Conservation (phyloP, 2,113 vertebrate genomes). For the Urocitellus parryii region DNA sequence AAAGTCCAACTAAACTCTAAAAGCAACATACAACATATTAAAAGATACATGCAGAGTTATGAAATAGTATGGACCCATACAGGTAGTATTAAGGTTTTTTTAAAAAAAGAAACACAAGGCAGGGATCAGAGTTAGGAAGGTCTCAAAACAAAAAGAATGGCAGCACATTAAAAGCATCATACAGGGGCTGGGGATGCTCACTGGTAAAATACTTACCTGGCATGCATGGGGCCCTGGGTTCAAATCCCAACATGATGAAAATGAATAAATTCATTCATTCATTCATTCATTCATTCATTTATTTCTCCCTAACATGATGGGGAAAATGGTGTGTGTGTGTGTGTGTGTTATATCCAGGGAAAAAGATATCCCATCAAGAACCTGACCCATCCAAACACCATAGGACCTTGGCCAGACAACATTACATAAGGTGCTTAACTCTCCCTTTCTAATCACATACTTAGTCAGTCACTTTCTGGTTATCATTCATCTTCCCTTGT, state of each 20-base stretch:
- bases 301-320: too few relatives aligned
- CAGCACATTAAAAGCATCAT: background rate
- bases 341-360: background rate
- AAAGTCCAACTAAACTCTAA: constrained; percentile 8
- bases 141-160: constrained; percentile 10
- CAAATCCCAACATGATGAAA: too few relatives aligned
- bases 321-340: too few relatives aligned
- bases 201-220: too few relatives aligned
- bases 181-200: background rate
- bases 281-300: too few relatives aligned
- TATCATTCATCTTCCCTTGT: background rate
- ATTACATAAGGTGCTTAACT: constrained; percentile 21
- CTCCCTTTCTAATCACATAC: constrained; percentile 5
- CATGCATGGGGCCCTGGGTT: too few relatives aligned
- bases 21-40: background rate
- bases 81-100: background rate
- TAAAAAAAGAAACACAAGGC: background rate
- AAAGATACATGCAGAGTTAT: background rate
- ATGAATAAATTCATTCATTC: too few relatives aligned
- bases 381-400: background rate
- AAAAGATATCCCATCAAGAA: background rate
- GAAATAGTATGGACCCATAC: background rate
- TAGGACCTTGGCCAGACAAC: background rate
- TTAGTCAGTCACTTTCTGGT: background rate
- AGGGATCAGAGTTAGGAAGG: background rate